Evolutionary conservation across 2,113 vertebrate genomes (phyloP), one percentile per base, ranked within the genome.

Genomic region (Numenius arquata): DNA sequence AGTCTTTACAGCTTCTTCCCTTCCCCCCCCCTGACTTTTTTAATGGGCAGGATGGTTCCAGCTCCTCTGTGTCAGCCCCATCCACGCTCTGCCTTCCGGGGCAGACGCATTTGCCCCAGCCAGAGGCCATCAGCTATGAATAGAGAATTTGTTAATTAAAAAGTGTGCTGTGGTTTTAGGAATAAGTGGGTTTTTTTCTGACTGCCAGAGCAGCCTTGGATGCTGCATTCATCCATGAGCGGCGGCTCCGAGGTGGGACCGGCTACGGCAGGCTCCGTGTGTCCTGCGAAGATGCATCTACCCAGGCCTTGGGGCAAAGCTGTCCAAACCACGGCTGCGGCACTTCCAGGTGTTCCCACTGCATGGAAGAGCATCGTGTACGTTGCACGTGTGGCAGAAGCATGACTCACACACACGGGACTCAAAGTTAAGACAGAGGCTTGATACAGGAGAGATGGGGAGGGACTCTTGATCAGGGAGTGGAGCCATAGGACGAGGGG

Each of bases 151-250:
- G 43, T 93, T 95, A 95, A 92, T 96, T 93, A 91, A 93, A 97
- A 97, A 96, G 88, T 95, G 86, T 93, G 84, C 85, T 93, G 80
- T 53, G 52, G 85, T 93, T 96, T 96, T 90, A 94, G 61, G 34
- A 95, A 56, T 82, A 92, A 88, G 58, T 40, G 50, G 47, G 22
- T 52, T 65, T 47, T 40, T 25, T 71, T 23, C 68, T 1, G 0
- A 66, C n/a, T 65, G 47, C 43, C 62, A 81, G 65, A 22, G 56
- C 47, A 43, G 50, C 30, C 25, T 78, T 63, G 68, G 52, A 32
- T 41, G 62, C 61, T 34, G 66, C 48, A 30, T 43, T 66, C 36
- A 8, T 66, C 53, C 65, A 50, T 2, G 23, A 80, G 83, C 18
- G 7, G 84, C 34, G 75, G 47, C 41, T 93, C 84, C 34, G n/a